Evolutionary conservation across 2,888 invertebrate genomes (phyloP), one percentile per base, ranked within the genome.

Genomic region (Panzeria rudis): DNA sequence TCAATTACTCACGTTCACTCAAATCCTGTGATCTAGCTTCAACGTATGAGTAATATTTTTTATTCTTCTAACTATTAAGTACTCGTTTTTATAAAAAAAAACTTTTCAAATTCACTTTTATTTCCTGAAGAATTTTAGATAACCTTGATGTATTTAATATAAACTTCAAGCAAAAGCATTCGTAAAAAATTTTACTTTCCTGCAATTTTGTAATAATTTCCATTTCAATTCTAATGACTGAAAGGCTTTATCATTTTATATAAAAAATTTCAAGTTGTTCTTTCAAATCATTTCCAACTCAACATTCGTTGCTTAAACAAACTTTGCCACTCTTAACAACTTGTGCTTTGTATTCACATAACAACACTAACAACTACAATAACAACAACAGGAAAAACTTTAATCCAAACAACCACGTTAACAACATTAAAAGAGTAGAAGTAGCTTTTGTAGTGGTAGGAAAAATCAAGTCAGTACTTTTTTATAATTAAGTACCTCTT

Each of bases 401-500:
- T 29, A 73, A 73, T 29, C 50, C 59, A 25, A 66, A 59, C 50
- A 75, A 17, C 41, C 50, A 56, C 29, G 47, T 71, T 75, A 71
- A 72, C 64, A 77, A 59, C 41, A 38, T 64, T 72, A 38, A 56
- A 80, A 59, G 35, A 32, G 62, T 47, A 25, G 9, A 25, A 52
- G 54, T 38, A 56, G 29, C 25, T 50, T 38, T 73, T 59, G 29
- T 73, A 50, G 59, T 72, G 25, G 54, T 62, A 50, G 71, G 35
- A 50, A 66, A 56, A 76, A 59, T 76, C 76, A 84, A 72, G 64
- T 68, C 66, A 20, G 69, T 71, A 66, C 72, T 61, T 71, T 71
- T 79, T 64, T 61, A 76, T 84, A 84, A 84, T 84, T 84, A 84
- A 84, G 84, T 77, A 77, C 76, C 80, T 77, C 84, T 81, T 81